These are phyloP conservation scores for Pomatostomus ruficeps DNA, from an alignment of 2,113 vertebrate species.

Conservation along the genomic window DNA sequence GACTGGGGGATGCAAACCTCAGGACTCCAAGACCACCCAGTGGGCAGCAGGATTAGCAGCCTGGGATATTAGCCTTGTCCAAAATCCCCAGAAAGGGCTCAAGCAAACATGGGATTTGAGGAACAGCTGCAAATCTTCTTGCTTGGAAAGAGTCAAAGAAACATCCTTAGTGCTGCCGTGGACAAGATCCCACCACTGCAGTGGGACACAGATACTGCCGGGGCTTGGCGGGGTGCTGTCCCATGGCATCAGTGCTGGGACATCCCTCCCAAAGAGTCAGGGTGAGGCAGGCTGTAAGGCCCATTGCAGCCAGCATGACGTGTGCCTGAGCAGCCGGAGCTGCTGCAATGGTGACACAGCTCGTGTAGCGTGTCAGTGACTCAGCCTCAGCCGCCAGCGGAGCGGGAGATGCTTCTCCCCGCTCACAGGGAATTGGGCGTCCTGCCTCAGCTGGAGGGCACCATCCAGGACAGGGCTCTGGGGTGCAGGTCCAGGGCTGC, in stretches of 20 bases:
- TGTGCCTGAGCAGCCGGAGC: neutral
- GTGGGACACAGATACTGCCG: rapidly evolving
- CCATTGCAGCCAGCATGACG: neutral
- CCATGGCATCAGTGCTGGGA: neutral
- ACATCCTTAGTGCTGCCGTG: neutral
- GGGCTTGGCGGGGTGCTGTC: neutral
- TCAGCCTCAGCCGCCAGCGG: neutral
- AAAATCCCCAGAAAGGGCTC: neutral
- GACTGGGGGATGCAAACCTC: neutral
- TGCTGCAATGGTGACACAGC: neutral
- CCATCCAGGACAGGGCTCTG: neutral
- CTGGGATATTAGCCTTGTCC: neutral
- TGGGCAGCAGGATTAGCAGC: neutral
- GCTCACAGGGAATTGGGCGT: neutral
- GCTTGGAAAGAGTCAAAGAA: neutral
- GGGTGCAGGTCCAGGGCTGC: neutral
- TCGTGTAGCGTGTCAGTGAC: neutral
- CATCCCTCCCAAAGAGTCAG: rapidly evolving
- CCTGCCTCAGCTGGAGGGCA: neutral
- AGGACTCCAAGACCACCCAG: neutral
- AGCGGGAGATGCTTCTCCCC: neutral
- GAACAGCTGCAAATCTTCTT: neutral
- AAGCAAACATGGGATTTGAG: neutral
- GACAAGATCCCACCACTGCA: neutral
- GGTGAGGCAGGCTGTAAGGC: neutral